These are phyloP conservation scores for Papilio polytes DNA, from an alignment of 1,140 invertebrate species.

Conservation along the genomic window DNA sequence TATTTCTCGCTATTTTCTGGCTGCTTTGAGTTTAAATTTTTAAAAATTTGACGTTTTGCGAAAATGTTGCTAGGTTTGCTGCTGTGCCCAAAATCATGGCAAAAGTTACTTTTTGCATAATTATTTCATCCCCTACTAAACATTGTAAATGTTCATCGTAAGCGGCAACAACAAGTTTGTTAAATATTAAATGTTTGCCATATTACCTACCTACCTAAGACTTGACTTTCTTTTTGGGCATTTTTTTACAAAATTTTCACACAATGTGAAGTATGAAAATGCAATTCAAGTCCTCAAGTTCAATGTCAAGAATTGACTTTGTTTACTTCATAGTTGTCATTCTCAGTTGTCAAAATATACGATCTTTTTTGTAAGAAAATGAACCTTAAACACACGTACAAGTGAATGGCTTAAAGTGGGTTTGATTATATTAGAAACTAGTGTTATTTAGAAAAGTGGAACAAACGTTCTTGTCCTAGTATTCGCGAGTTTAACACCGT, in stretches of 20 bases:
- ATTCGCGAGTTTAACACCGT: constrained; percentile 38
- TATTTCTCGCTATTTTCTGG: not conserved
- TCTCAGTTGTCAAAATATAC: not conserved
- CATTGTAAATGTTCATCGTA: too few species aligned
- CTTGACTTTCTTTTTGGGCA: not conserved
- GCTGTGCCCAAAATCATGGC: not conserved
- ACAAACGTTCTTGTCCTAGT: constrained; percentile 19
- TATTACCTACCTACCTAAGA: not conserved
- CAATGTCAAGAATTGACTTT: not conserved
- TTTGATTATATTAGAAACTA: constrained; percentile 25
- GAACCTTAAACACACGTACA: not conserved
- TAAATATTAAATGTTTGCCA: not conserved
- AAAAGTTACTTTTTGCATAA: not conserved
- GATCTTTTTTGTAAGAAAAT: not conserved
- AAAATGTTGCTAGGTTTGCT: not conserved
- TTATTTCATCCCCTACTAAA: too few species aligned
- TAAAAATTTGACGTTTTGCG: not conserved
- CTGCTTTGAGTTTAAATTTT: not conserved
- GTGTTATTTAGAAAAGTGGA: constrained; percentile 23
- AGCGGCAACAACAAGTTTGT: not conserved
- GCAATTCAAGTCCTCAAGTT: not conserved
- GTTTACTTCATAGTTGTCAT: not conserved
- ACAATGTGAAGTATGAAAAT: not conserved
- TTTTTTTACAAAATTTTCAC: not conserved
- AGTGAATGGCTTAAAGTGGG: not conserved